Evolutionary conservation across 1,140 invertebrate species (phyloP), one percentile per base, ranked within the genome.

Genomic region (Drosophila oshimai): DNA sequence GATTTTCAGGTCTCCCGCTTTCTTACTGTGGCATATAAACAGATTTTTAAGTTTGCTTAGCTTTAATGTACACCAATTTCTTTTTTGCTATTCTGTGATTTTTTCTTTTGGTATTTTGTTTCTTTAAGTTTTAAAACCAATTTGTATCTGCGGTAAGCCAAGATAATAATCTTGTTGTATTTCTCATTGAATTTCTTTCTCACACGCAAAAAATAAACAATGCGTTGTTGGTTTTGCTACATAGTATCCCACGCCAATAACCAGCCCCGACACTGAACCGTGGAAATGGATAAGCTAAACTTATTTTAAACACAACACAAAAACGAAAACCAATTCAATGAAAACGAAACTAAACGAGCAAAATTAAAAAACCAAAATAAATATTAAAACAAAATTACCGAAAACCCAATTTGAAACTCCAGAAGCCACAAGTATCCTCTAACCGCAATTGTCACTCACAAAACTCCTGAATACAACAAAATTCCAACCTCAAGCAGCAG

Each of bases 221-320:
- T 50, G 39, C 61, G 29, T 45, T 67, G 54, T 60, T 61, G 26
- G 10, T 28, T 49, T 37, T 18, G 41, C 24, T 64, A 20, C 6
- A 45, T 93, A 96, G 95, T 95, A 95, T 92, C 94, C 95, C 83
- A 95, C 95, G 93, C 95, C 95, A 89, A 94, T 95, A 93, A 95
- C 94, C 92, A 95, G 94, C 92, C 95, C 95, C 93, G 95, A 95
- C 92, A 95, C 93, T 92, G 95, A 96, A 93, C 95, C 95, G 91
- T 96, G 95, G 95, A 96, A 95, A 92, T 96, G 95, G 95, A 91
- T 91, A 90, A 90, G 89, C 79, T 91, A 91, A 90, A 86, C 74
- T 77, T 65, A 78, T 74, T 50, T 65, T 44, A 71, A 71, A 49
- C n/a, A 41, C 36, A n/a, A 34, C 3, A 17, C 2, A 45, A 64